Evolutionary conservation across 2,797 vertebrate species (phyloP).

Genomic region (Echeneis naucrates): DNA sequence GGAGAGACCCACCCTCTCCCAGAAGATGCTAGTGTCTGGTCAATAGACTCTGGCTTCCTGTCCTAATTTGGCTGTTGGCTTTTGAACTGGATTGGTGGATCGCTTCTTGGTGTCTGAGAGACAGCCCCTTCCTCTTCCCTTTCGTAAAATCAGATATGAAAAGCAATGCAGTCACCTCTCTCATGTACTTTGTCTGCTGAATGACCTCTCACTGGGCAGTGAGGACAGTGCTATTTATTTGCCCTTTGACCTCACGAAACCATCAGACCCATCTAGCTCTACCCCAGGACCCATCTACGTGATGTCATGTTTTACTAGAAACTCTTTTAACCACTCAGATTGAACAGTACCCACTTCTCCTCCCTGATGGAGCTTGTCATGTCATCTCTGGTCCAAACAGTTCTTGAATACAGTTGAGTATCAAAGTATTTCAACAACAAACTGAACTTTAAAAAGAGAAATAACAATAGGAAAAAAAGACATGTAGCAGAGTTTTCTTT

Average conservation of each 20-base stretch:
- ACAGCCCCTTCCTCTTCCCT: conserved; percentile 74
- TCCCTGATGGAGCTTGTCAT: conserved; percentile 69
- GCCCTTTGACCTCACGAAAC: conserved; percentile 79
- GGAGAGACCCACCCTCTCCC: conserved; percentile 62
- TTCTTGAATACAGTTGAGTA: conserved; percentile 75
- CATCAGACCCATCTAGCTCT: conserved; percentile 81
- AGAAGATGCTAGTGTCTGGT: conserved; percentile 69
- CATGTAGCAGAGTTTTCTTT: conserved; percentile 85
- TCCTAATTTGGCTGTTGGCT: conserved; percentile 70
- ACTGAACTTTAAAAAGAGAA: conserved; percentile 77
- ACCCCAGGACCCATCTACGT: conserved; percentile 78
- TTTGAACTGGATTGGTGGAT: conserved; percentile 77
- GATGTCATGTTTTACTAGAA: conserved; percentile 83
- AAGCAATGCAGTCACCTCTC: conserved; percentile 82
- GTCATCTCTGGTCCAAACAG: conserved; percentile 70
- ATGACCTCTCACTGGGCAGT: conserved; percentile 72
- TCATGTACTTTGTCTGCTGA: conserved; percentile 71
- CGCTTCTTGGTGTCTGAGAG: conserved; percentile 71
- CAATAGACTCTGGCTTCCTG: conserved; percentile 63
- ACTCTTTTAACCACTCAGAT: conserved; percentile 77
- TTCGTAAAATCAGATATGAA: conserved; percentile 82
- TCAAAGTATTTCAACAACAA: conserved; percentile 77
- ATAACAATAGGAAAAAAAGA: conserved; percentile 79
- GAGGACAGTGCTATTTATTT: conserved; percentile 75
- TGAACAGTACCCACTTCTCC: conserved; percentile 70